phyloP scores from a whole-genome alignment of 37 sponge, comb jelly and placozoan species.

The Geodia barretti region DNA sequence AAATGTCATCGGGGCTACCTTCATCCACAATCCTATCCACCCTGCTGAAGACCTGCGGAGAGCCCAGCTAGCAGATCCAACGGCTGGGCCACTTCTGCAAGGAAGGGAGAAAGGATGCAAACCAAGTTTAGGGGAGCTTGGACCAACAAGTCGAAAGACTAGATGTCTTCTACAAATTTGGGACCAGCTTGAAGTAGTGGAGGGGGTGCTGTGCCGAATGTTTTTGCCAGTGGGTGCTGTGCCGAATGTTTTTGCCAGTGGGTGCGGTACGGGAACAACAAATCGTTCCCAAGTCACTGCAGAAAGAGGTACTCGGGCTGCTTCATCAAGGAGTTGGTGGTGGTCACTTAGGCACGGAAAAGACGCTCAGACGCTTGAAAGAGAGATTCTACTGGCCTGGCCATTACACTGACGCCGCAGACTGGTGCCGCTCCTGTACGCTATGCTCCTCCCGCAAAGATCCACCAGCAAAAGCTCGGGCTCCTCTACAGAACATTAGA shows the following conservation, averaged over 20 bases:
- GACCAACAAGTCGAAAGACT: too few relatives aligned
- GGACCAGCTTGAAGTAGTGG: conserved; percentile 26
- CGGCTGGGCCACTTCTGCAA: conserved; percentile 22
- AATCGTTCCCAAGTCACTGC: conserved; percentile 12
- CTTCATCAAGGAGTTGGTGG: conserved; percentile 7
- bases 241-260: too few relatives aligned
- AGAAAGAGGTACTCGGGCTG: conserved; percentile 11
- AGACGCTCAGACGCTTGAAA: conserved; percentile 33
- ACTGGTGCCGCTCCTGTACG: conserved; percentile 34
- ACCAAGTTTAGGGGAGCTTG: too few relatives aligned
- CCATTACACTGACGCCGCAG: conserved; percentile 7
- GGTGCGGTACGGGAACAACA: conserved; percentile 10
- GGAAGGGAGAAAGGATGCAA: too few relatives aligned
- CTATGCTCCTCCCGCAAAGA: conserved; percentile 32
- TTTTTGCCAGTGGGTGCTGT: not conserved
- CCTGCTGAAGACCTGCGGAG: not conserved
- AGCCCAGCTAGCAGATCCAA: conserved; percentile 4
- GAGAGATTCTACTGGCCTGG: conserved; percentile 63
- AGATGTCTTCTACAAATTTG: too few relatives aligned
- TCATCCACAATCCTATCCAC: not conserved
- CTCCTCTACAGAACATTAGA: conserved; percentile 32
- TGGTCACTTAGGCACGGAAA: conserved; percentile 38
- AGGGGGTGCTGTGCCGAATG: conserved; percentile 11
- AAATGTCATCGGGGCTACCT: not conserved
- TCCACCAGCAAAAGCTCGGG: conserved; percentile 1